phyloP scores from a whole-genome alignment of 2,888 invertebrate genomes.

The Idaea straminata region DNA sequence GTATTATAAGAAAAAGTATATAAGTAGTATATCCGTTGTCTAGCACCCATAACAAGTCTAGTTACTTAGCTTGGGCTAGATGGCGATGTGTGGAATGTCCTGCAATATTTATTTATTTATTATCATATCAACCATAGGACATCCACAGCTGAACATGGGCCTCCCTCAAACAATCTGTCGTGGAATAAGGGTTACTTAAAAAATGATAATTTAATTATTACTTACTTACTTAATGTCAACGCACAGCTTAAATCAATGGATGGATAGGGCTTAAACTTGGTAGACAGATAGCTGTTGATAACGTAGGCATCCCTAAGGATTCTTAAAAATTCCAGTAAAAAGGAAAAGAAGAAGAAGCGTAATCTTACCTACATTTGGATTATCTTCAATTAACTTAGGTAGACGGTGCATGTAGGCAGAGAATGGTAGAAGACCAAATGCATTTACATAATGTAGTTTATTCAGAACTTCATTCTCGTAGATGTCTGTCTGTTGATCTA shows the following conservation, averaged over 20 bases:
- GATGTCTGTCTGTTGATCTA: slow-evolving; percentile 35
- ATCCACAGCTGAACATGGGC: too few species aligned
- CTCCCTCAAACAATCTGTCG: not conserved
- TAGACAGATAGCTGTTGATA: not conserved
- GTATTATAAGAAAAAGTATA: too few species aligned
- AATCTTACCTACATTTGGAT: slow-evolving; percentile 49
- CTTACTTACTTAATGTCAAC: not conserved
- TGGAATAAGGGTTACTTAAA: not conserved
- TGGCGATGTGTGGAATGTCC: too few species aligned
- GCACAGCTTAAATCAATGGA: too few species aligned
- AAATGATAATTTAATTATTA: not conserved
- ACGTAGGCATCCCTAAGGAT: too few species aligned
- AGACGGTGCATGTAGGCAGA: slow-evolving; percentile 58
- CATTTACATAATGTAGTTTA: slow-evolving; percentile 63
- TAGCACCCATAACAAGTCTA: too few species aligned
- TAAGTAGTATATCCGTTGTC: too few species aligned
- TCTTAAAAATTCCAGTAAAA: too few species aligned
- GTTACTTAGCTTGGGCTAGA: too few species aligned
- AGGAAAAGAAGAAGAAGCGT: too few species aligned
- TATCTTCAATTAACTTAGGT: slow-evolving; percentile 45
- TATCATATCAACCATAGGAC: too few species aligned
- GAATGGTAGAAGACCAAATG: slow-evolving; percentile 64
- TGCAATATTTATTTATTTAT: too few species aligned
- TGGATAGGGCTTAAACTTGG: not conserved
- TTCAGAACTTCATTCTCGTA: slow-evolving; percentile 53